A percentile compares a stretch with the other conserved stretches of the same genome.
Evolutionary conservation across 2,113 vertebrate species (phyloP).

Genomic region (Hylia prasina): DNA sequence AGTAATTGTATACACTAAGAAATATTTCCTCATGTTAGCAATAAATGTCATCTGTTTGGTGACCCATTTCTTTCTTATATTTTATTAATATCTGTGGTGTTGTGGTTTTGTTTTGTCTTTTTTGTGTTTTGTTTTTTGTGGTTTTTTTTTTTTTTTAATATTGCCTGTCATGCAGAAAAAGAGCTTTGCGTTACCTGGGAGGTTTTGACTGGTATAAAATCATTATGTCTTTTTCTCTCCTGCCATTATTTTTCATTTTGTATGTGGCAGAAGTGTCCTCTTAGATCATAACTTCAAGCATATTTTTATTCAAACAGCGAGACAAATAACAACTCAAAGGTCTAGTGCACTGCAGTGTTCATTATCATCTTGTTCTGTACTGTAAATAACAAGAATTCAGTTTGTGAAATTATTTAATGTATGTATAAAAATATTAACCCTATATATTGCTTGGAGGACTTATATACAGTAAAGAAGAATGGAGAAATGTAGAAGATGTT

Average conservation of each 20-base stretch:
- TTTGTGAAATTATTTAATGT: conserved; percentile 2
- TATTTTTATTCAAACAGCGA: conserved; percentile 36
- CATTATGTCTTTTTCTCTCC: background rate
- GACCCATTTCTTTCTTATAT: background rate
- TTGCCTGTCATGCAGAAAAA: background rate
- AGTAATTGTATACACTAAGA: background rate
- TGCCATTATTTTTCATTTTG: conserved; percentile 16
- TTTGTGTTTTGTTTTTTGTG: background rate
- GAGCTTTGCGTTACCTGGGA: background rate
- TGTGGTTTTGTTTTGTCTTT: background rate
- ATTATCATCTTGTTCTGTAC: conserved; percentile 20
- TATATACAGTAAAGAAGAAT: background rate
- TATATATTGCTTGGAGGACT: background rate
- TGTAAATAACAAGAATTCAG: conserved; percentile 8
- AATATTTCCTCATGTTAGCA: background rate
- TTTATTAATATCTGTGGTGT: background rate
- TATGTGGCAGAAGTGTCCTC: background rate
- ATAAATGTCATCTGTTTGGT: background rate
- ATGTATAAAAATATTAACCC: background rate
- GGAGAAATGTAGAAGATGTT: background rate
- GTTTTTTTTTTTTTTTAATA: background rate
- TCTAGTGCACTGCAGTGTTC: conserved; percentile 3
- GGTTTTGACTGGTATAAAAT: background rate
- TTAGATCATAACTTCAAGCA: conserved; percentile 17
- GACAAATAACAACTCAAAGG: conserved; percentile 16